A percentile compares a stretch with the other conserved stretches of the same genome.
Conservation (phyloP, 64 coral and sea anemone species). For the Actinia tenebrosa region DNA sequence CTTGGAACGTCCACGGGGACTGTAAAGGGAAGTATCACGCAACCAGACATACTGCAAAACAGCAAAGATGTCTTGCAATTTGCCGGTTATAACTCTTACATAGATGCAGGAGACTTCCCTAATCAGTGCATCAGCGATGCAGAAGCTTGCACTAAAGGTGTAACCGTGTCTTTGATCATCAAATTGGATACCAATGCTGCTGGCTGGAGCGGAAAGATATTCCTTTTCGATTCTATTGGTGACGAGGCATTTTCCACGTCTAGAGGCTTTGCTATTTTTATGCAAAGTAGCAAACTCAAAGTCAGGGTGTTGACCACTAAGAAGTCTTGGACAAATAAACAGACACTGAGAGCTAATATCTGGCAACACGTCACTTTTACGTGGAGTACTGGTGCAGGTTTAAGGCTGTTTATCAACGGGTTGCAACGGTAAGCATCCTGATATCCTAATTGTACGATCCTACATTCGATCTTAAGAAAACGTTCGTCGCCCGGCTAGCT, state of each 20-base stretch:
- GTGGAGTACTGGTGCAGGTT: conserved; percentile 31
- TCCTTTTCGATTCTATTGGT: conserved; percentile 55
- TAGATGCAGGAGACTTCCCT: conserved; percentile 20
- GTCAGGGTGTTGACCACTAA: conserved; percentile 33
- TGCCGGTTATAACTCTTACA: conserved; percentile 32
- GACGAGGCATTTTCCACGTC: conserved; percentile 3
- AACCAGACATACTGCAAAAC: conserved; percentile 36
- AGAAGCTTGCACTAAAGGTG: conserved; percentile 33
- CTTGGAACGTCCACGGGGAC: conserved; percentile 33
- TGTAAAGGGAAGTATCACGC: conserved; percentile 23
- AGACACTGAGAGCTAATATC: conserved; percentile 11
- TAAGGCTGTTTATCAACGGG: conserved; percentile 57
- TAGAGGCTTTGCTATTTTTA: conserved; percentile 65
- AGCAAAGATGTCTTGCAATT: conserved; percentile 49
- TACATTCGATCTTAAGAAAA: too few species aligned
- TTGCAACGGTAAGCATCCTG: conserved; percentile 22
- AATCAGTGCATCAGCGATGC: conserved; percentile 43
- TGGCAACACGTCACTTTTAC: conserved; percentile 73
- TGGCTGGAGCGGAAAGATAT: conserved; percentile 38
- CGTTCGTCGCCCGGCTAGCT: too few species aligned
- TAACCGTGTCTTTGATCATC: conserved; percentile 64
- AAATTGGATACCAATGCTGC: conserved; percentile 47
- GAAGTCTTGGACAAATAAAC: conserved; percentile 17
- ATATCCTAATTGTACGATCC: too few species aligned
- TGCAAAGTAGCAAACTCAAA: conserved; percentile 14